Evolutionary conservation across 2,888 invertebrate species (phyloP).

Genomic region (Drosophila helvetica): DNA sequence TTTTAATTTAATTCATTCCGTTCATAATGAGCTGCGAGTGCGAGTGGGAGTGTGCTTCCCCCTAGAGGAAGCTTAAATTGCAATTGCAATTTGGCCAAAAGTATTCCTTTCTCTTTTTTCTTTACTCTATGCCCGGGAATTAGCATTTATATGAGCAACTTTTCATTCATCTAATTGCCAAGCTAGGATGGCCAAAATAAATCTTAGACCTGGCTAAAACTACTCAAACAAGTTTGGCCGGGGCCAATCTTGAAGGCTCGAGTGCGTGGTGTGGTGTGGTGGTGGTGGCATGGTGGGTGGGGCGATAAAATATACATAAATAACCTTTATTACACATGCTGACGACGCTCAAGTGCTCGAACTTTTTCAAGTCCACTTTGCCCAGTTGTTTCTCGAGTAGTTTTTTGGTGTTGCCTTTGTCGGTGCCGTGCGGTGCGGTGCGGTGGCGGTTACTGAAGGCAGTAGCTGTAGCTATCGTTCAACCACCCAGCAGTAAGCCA

Average conservation of each 20-base stretch:
- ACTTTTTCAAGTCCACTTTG: slow-evolving; percentile 78
- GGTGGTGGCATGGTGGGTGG: slow-evolving; percentile 22
- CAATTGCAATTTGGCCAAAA: slow-evolving; percentile 49
- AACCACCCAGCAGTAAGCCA: slow-evolving; percentile 8
- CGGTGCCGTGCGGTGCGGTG: no score
- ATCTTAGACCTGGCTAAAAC: slow-evolving; percentile 49
- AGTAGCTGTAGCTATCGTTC: slow-evolving; percentile 4
- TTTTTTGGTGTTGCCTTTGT: slow-evolving; percentile 51
- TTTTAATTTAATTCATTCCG: slow-evolving; percentile 58
- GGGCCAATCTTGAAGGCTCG: slow-evolving; percentile 45
- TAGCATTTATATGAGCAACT: slow-evolving; percentile 73
- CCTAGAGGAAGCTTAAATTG: slow-evolving; percentile 47
- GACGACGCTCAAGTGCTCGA: slow-evolving; percentile 71
- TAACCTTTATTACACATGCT: slow-evolving; percentile 78
- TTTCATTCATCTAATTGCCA: slow-evolving; percentile 71
- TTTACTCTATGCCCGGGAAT: slow-evolving; percentile 31
- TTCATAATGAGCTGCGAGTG: slow-evolving; percentile 29
- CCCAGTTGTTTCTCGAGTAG: slow-evolving; percentile 73
- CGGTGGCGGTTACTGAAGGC: background rate
- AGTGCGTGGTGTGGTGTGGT: slow-evolving; percentile 1
- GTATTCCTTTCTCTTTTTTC: slow-evolving; percentile 6
- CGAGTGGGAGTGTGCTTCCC: background rate
- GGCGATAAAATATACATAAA: slow-evolving; percentile 76
- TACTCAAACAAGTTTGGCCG: slow-evolving; percentile 54
- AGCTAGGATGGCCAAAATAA: slow-evolving; percentile 67